Base-by-base conservation (phyloP, 2,113 vertebrate genomes). In the Callocephalon fimbriatum region DNA sequence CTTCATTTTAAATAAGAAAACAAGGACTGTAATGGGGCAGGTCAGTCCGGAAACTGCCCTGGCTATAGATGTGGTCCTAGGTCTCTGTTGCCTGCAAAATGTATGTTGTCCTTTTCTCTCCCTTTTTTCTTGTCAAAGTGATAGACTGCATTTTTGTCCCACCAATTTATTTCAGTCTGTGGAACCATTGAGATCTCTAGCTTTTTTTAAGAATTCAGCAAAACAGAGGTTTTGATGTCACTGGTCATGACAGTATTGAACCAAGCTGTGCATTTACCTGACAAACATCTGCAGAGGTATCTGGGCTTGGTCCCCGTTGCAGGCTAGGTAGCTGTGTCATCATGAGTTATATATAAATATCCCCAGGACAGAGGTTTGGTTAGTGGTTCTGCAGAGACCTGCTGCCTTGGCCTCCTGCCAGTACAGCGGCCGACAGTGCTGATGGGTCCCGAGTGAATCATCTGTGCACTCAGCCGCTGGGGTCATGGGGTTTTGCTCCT, bases 381-480 rank as follows among this genome's bases (percentile, higher is more conserved):
- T 53, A 58, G 47, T 26, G 63, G 32, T 17, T 51, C 50, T 80
- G 17, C 42, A 22, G 7, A 74, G 79, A 88, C 14, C 63, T 91
- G 42, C 68, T 45, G 51, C 82, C 61, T 87, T 7, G 1, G 59
- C 70, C n/a, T 25, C 35, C 48, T 88, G 70, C 79, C 54, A 63
- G 68, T 42, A 4, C 48, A 35, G n/a, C 2, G 6, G 25, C 51
- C 0, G 4, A 62, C 67, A 20, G 32, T 2, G 2, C 26, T 65
- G 29, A 10, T 7, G 4, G 22, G 15, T 70, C 51, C 19, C 1
- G 0, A 11, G 12, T 94, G 59, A 88, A 61, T 42, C 37, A 50
- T 31, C 73, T 2, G 1, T 65, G 47, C 56, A 21, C 20, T 73
- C 59, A 11, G 2, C 71, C 5, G 1, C 54, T 1, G 9, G 0